Conservation (phyloP, 2,113 vertebrate species). For the Felis chaus region DNA sequence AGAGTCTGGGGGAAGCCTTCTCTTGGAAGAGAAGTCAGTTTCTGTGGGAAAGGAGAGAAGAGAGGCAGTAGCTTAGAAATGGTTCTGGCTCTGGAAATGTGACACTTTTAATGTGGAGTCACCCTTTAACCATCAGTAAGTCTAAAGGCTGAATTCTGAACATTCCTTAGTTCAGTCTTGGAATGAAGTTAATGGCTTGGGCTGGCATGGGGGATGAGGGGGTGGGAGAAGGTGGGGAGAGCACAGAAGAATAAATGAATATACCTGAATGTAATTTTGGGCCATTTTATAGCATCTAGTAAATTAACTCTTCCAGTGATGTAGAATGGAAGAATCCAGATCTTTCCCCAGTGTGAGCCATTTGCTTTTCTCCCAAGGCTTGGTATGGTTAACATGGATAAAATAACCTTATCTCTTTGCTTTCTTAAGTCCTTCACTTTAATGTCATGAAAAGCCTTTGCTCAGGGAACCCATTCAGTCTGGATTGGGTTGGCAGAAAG, state of each 20-base stretch:
- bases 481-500: neutral
- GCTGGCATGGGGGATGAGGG: neutral
- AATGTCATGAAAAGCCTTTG: constrained; percentile 28
- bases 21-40: neutral
- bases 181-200: neutral
- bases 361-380: neutral
- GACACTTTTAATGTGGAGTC: neutral
- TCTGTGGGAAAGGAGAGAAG: neutral
- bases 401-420: constrained; percentile 9
- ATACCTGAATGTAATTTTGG: neutral
- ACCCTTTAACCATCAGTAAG: neutral
- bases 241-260: neutral
- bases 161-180: neutral
- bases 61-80: neutral
- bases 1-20: neutral
- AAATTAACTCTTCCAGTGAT: neutral
- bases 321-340: neutral
- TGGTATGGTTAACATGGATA: neutral
- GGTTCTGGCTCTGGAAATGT: neutral
- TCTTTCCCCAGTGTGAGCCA: neutral
- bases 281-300: neutral
- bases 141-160: neutral
- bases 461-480: neutral
- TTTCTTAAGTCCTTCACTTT: neutral
- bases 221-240: neutral